A percentile compares a stretch with the other conserved stretches of the same genome.
Conservation (phyloP, 2,888 invertebrate genomes). For the Stenodera caucasica region DNA sequence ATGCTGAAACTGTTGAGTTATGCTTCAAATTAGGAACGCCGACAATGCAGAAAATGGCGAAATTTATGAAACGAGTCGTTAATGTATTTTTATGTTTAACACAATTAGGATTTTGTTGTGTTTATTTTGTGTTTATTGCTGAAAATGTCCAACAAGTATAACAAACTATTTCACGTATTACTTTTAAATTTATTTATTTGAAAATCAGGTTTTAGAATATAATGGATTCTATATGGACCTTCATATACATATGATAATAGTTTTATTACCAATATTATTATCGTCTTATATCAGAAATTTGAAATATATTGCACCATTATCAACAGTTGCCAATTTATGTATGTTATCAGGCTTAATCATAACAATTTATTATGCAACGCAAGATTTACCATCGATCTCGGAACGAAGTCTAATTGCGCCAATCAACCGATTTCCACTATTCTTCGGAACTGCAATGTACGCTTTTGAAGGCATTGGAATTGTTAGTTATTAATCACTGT, state of each 20-base stretch:
- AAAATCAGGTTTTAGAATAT: no score
- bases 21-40: constrained; percentile 8
- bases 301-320: constrained; percentile 71
- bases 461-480: constrained; percentile 91
- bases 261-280: constrained; percentile 68
- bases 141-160: constrained; percentile 49
- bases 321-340: constrained; percentile 71
- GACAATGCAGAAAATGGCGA: constrained; percentile 3
- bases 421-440: constrained; percentile 65
- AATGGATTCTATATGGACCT: no score
- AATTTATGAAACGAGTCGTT: no score
- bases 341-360: constrained; percentile 71
- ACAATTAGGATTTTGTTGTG: constrained; percentile 96
- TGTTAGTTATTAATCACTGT: constrained; percentile 56
- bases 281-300: constrained; percentile 72
- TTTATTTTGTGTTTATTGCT: constrained; percentile 95
- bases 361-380: constrained; percentile 71
- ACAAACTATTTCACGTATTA: no score
- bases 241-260: constrained; percentile 67
- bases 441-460: constrained; percentile 89
- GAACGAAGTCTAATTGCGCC: constrained; percentile 58
- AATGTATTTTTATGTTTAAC: constrained; percentile 10
- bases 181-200: background rate
- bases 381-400: constrained; percentile 65
- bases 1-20: constrained; percentile 18